Conservation (phyloP, 2,888 invertebrate genomes). For the Coecobrya sp. region DNA sequence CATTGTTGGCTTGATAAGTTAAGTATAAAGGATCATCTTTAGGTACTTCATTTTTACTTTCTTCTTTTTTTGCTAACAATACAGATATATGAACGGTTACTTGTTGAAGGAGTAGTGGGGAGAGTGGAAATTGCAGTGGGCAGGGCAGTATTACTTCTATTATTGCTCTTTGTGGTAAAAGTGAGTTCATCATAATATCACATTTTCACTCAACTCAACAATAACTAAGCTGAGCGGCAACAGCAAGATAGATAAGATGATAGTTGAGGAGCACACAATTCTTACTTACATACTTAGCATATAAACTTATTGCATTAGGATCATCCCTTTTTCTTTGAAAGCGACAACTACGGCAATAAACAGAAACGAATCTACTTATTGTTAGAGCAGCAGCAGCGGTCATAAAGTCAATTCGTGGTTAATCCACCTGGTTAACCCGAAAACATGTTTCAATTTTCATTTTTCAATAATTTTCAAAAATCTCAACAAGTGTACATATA, state of each 20-base stretch:
- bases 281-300: background rate
- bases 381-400: constrained; percentile 2
- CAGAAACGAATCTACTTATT: background rate
- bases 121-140: constrained; percentile 64
- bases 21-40: constrained; percentile 11
- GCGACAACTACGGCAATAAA: background rate
- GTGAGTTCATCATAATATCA: constrained; percentile 70
- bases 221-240: background rate
- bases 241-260: constrained; percentile 22
- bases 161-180: constrained; percentile 69
- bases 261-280: background rate
- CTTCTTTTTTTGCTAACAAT: constrained; percentile 55
- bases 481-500: background rate
- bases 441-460: constrained; percentile 73
- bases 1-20: background rate
- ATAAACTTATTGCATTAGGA: constrained; percentile 22
- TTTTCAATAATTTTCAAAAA: constrained; percentile 34
- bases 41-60: constrained; percentile 62
- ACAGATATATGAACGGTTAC: background rate
- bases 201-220: constrained; percentile 59
- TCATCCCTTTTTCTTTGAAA: constrained; percentile 9
- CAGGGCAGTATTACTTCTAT: constrained; percentile 50
- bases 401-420: constrained; percentile 70
- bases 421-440: constrained; percentile 71
- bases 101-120: background rate